Percentiles rank a stretch among this genome's conserved stretches.
Conservation (phyloP, 2,888 invertebrate species). For the Atethmia centrago region DNA sequence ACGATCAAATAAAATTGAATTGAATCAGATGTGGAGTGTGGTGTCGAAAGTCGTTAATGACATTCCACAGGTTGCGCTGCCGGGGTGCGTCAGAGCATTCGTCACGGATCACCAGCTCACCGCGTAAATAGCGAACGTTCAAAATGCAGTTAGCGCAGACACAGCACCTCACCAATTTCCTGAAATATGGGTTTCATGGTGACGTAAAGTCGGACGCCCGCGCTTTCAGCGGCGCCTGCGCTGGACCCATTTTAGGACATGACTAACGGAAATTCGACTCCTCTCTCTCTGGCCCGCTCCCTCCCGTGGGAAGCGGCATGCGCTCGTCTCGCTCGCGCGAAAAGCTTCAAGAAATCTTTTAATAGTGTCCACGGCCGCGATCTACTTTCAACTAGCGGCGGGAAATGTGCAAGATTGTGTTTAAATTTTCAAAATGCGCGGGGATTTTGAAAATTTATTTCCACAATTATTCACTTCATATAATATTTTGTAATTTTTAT, state of each 20-base stretch:
- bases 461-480: conserved; percentile 24
- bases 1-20: conserved; percentile 69
- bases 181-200: conserved; percentile 89
- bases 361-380: conserved; percentile 91
- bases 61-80: conserved; percentile 83
- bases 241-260: conserved; percentile 94
- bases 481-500: conserved; percentile 37
- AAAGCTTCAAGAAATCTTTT: conserved; percentile 91
- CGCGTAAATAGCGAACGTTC: conserved; percentile 74
- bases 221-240: conserved; percentile 91
- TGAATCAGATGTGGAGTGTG: conserved; percentile 73
- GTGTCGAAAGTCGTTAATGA: conserved; percentile 86
- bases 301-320: conserved; percentile 85
- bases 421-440: conserved; percentile 77
- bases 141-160: conserved; percentile 82
- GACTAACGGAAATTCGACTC: conserved; percentile 93
- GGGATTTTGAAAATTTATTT: conserved; percentile 60
- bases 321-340: conserved; percentile 87
- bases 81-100: conserved; percentile 84
- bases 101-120: conserved; percentile 79
- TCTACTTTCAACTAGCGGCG: conserved; percentile 90
- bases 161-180: conserved; percentile 82
- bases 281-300: conserved; percentile 88
- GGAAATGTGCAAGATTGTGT: conserved; percentile 84
- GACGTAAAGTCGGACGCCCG: conserved; percentile 90